Percentiles rank a stretch among this genome's conserved stretches.
Conservation (phyloP, 1,140 invertebrate genomes). For the Chrysomallon squamiferum region DNA sequence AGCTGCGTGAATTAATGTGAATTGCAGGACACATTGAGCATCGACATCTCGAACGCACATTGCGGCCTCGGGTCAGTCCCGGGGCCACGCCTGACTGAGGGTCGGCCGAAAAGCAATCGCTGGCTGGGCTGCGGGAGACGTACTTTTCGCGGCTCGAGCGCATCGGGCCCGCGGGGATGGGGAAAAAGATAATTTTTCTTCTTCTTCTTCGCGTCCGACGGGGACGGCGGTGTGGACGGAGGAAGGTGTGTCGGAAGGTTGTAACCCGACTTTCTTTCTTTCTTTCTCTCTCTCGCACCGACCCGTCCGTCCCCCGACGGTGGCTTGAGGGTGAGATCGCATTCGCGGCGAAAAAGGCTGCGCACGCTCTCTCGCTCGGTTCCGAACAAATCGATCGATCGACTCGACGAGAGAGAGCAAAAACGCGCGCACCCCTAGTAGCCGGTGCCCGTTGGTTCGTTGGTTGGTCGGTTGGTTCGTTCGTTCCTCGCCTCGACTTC, state of each 20-base stretch:
- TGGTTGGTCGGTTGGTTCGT: background rate
- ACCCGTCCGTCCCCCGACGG: too few species aligned
- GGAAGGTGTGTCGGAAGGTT: background rate
- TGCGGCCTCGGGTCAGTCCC: slow-evolving; percentile 71
- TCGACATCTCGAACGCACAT: slow-evolving; percentile 82
- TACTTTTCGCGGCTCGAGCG: slow-evolving; percentile 4
- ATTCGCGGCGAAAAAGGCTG: too few species aligned
- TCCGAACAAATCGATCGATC: background rate
- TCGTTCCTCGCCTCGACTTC: background rate
- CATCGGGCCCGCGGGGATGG: slow-evolving; percentile 9
- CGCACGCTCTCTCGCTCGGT: too few species aligned
- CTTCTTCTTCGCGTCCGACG: background rate
- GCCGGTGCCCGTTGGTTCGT: background rate
- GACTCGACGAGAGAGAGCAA: background rate
- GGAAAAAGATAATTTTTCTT: background rate
- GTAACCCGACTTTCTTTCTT: background rate
- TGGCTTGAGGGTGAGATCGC: too few species aligned
- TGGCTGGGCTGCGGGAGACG: background rate
- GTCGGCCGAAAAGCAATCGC: slow-evolving; percentile 40
- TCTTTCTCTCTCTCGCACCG: background rate
- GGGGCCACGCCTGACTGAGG: slow-evolving; percentile 70
- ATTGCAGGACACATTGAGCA: slow-evolving; percentile 82
- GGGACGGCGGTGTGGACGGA: background rate
- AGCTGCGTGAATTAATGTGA: slow-evolving; percentile 80
- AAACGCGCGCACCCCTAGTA: background rate